Conservation (phyloP, 2,888 invertebrate species). For the Eristalinus sepulchralis region DNA sequence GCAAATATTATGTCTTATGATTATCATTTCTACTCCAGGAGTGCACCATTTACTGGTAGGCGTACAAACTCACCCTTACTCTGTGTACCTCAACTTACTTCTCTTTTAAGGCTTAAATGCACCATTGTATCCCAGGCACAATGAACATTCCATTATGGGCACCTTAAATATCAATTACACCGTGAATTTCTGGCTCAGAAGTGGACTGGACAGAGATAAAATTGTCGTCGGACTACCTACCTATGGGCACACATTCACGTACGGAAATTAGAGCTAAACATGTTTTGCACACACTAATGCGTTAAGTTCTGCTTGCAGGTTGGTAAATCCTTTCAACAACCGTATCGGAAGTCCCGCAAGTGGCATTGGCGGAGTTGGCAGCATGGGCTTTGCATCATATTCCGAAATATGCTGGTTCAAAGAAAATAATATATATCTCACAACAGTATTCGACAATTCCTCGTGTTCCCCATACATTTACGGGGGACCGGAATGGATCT, state of each 20-base stretch:
- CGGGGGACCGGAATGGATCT: slow-evolving; percentile 89
- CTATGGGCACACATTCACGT: slow-evolving; percentile 91
- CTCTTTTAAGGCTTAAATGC: slow-evolving; percentile 86
- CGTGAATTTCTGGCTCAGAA: slow-evolving; percentile 87
- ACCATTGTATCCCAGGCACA: slow-evolving; percentile 85
- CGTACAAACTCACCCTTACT: not conserved
- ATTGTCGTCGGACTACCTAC: slow-evolving; percentile 93
- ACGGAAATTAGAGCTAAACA: slow-evolving; percentile 72
- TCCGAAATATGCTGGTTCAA: slow-evolving; percentile 87
- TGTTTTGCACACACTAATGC: too few relatives aligned
- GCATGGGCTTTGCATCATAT: slow-evolving; percentile 87
- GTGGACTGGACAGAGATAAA: slow-evolving; percentile 89
- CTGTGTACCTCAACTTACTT: not conserved
- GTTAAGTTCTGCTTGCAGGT: slow-evolving; percentile 76
- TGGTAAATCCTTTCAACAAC: slow-evolving; percentile 86
- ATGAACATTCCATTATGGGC: slow-evolving; percentile 85
- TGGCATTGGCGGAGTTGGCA: slow-evolving; percentile 86
- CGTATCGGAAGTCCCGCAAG: slow-evolving; percentile 87
- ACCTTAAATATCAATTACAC: slow-evolving; percentile 92
- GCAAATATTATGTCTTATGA: slow-evolving; percentile 96
- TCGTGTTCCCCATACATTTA: slow-evolving; percentile 90
- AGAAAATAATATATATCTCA: slow-evolving; percentile 81
- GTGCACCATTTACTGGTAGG: slow-evolving; percentile 88
- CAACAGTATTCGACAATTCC: slow-evolving; percentile 84
- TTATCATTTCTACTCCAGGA: slow-evolving; percentile 89